Conservation (phyloP, 2,888 invertebrate species). For the Cynaeus angustus region DNA sequence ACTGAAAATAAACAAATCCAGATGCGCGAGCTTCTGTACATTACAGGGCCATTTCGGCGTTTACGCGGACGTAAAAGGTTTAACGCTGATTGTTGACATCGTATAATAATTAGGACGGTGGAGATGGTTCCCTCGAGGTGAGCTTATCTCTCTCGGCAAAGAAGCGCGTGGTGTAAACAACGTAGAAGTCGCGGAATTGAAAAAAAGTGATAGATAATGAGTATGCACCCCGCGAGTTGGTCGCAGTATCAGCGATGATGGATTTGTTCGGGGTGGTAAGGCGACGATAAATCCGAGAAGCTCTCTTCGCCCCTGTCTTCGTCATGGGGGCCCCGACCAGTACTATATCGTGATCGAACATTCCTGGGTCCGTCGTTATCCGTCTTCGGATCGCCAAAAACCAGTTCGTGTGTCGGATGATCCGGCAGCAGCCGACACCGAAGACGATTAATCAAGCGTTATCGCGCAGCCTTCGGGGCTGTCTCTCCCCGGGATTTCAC, state of each 20-base stretch:
- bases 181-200: constrained; percentile 38
- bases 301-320: constrained; percentile 59
- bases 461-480: constrained; percentile 62
- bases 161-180: background rate
- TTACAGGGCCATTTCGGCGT: constrained; percentile 7
- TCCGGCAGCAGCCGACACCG: constrained; percentile 65
- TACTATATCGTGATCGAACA: constrained; percentile 65
- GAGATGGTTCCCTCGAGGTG: constrained; percentile 62
- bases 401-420: constrained; percentile 67
- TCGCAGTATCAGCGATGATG: constrained; percentile 52
- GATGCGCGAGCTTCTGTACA: constrained; percentile 15
- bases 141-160: constrained; percentile 50
- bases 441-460: constrained; percentile 70
- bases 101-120: constrained; percentile 64
- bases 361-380: constrained; percentile 65
- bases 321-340: constrained; percentile 54
- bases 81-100: constrained; percentile 50
- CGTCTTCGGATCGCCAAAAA: constrained; percentile 68
- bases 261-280: constrained; percentile 53
- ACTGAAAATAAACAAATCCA: constrained; percentile 46
- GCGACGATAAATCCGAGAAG: constrained; percentile 61
- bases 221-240: constrained; percentile 61
- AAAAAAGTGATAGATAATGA: constrained; percentile 61
- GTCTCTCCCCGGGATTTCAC: constrained; percentile 50
- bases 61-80: constrained; percentile 62